These are phyloP conservation scores for Cranoglanis bouderius DNA, from an alignment of 2,113 vertebrate species.

Conservation along the genomic window DNA sequence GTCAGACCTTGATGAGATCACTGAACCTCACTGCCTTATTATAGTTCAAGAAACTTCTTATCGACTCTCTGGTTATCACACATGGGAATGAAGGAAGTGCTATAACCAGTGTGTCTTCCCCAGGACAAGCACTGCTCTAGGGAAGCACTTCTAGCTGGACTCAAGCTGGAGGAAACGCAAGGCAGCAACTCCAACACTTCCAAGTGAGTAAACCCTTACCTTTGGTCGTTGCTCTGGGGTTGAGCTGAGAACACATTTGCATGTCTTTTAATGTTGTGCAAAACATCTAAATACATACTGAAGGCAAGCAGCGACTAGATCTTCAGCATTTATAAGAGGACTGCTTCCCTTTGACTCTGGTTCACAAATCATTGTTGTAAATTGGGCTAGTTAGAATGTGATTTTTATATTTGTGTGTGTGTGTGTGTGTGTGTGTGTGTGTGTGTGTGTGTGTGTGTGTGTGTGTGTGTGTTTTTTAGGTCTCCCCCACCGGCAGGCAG, in stretches of 20 bases:
- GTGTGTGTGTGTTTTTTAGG: conserved; percentile 65
- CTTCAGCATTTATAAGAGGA: not conserved
- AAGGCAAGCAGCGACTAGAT: not conserved
- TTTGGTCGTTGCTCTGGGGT: not conserved
- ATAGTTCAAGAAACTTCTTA: not conserved
- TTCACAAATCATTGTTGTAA: not conserved
- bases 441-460: not conserved
- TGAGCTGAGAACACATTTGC: too few species aligned
- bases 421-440: conserved; percentile 15
- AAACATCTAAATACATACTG: not conserved
- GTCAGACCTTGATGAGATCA: conserved; percentile 61
- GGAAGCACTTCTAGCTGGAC: conserved; percentile 91
- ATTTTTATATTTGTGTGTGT: not conserved
- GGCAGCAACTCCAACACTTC: conserved; percentile 88
- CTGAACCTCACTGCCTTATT: not conserved
- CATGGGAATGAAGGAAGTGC: too few species aligned
- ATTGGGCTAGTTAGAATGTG: not conserved
- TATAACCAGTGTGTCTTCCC: conserved; percentile 41
- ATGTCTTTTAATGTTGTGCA: not conserved
- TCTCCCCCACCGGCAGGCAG: conserved; percentile 78
- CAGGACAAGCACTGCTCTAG: conserved; percentile 99
- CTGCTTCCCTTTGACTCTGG: not conserved
- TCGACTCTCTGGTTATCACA: not conserved
- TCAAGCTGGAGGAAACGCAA: conserved; percentile 94
- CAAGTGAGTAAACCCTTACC: conserved; percentile 68